phyloP scores from a whole-genome alignment of 2,797 vertebrate genomes.

The Peromyscus aztecus region DNA sequence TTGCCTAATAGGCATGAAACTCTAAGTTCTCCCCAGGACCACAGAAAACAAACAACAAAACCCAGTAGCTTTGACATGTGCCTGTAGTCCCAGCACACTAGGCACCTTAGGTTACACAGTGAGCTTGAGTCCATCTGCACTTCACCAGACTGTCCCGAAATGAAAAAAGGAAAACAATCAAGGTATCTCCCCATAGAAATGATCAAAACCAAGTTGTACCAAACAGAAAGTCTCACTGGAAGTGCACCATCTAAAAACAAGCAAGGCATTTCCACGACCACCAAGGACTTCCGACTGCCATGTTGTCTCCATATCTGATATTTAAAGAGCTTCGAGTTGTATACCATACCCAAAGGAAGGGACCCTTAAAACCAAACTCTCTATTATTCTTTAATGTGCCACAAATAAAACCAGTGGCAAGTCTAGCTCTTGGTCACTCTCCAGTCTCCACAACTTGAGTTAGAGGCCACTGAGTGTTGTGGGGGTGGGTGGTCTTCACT shows the following conservation, averaged over 20 bases:
- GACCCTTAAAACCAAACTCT: background rate
- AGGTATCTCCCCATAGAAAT: slow-evolving; percentile 8
- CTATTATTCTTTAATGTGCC: background rate
- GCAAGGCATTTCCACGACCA: background rate
- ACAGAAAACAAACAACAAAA: background rate
- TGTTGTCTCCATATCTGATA: background rate
- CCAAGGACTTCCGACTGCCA: background rate
- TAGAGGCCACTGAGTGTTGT: background rate
- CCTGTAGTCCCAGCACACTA: background rate
- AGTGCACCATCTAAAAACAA: slow-evolving; percentile 1
- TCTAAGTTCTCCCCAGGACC: background rate
- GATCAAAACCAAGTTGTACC: background rate
- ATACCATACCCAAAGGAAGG: background rate
- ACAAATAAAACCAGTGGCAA: slow-evolving; percentile 16
- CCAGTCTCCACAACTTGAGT: background rate
- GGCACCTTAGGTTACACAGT: background rate
- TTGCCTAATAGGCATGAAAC: background rate
- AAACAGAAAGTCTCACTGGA: background rate
- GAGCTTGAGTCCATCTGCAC: background rate
- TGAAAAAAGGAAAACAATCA: background rate
- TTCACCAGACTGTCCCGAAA: background rate
- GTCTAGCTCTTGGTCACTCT: background rate
- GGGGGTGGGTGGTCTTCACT: background rate
- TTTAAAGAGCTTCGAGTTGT: slow-evolving; percentile 9
- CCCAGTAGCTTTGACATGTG: too few relatives aligned